Conservation (phyloP, 2,113 vertebrate genomes). For the Talpa occidentalis region DNA sequence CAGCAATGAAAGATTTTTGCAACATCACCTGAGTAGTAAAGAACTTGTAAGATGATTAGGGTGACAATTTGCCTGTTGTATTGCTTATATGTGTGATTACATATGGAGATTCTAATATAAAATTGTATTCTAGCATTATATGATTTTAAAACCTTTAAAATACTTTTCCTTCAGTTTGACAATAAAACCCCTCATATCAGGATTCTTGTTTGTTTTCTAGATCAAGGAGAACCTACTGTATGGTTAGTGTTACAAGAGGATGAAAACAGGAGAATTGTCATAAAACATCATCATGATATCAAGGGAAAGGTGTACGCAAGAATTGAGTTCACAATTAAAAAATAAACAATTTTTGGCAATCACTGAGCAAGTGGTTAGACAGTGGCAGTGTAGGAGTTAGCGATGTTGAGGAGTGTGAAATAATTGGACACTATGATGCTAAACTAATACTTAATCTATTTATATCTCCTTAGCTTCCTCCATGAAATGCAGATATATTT, state of each 20-base stretch:
- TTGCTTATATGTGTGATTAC: neutral
- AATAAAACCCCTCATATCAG: neutral
- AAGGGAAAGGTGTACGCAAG: neutral
- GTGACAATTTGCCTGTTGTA: neutral
- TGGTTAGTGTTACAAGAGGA: neutral
- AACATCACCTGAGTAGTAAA: neutral
- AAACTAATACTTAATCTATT: no score
- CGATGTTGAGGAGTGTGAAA: no score
- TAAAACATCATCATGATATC: neutral
- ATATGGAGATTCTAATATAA: neutral
- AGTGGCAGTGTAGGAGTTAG: no score
- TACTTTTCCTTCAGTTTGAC: neutral
- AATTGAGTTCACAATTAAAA: no score
- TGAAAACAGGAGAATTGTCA: neutral
- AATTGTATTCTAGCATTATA: neutral
- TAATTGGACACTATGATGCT: no score
- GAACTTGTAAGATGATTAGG: neutral
- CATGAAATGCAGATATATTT: no score
- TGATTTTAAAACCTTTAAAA: neutral
- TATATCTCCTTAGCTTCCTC: no score
- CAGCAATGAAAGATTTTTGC: neutral
- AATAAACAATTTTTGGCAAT: no score
- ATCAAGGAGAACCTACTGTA: neutral
- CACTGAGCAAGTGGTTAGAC: no score
- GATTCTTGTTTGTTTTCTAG: neutral